These are phyloP conservation scores for Noctua fimbriata DNA, from an alignment of 2,888 invertebrate species.

Conservation along the genomic window DNA sequence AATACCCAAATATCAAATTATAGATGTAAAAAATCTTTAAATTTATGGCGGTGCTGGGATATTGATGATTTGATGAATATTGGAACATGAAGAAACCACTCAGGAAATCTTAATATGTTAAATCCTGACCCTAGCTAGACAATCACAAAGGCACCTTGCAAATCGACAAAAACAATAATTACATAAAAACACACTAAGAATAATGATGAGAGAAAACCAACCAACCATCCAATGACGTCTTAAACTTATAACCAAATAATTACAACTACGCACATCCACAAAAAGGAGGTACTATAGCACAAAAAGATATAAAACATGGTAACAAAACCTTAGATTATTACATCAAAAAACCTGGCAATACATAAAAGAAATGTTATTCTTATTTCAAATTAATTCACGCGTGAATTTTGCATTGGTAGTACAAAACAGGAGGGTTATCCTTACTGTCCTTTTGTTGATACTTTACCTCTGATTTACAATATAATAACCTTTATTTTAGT, in stretches of 20 bases:
- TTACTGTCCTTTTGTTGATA: conserved; percentile 26
- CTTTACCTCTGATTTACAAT: background rate
- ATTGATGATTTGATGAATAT: background rate
- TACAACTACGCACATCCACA: conserved; percentile 61
- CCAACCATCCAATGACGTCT: conserved; percentile 65
- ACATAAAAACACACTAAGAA: conserved; percentile 19
- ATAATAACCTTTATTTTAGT: background rate
- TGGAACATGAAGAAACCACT: background rate
- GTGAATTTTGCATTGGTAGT: conserved; percentile 80
- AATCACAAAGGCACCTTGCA: background rate
- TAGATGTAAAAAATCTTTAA: background rate
- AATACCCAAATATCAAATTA: background rate
- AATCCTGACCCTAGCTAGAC: background rate
- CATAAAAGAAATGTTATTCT: conserved; percentile 68
- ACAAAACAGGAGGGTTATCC: conserved; percentile 70
- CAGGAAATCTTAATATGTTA: background rate
- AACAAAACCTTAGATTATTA: conserved; percentile 66
- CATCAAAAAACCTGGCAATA: conserved; percentile 64
- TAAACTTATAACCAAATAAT: conserved; percentile 74
- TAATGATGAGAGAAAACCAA: conserved; percentile 49
- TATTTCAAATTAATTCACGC: conserved; percentile 83
- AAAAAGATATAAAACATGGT: conserved; percentile 60
- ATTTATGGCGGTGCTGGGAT: background rate
- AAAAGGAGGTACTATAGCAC: conserved; percentile 45
- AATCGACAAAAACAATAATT: conserved; percentile 19